Percentiles rank a stretch among this genome's conserved stretches.
phyloP scores from a whole-genome alignment of 1,140 invertebrate genomes.

The Penaeus indicus region DNA sequence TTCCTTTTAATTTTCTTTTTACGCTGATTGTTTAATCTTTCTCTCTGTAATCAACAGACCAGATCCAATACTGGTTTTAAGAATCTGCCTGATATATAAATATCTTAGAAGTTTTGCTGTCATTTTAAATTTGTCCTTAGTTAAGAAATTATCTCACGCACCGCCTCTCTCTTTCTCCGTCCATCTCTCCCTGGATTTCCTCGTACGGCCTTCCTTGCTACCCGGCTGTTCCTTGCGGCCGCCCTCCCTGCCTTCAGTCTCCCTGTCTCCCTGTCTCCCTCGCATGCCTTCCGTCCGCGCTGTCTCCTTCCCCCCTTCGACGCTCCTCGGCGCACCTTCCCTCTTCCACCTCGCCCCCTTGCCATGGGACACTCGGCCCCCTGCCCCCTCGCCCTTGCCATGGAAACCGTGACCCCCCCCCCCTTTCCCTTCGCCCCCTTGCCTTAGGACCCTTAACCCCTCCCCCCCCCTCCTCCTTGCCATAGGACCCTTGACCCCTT shows the following conservation, averaged over 20 bases:
- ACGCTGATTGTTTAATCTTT: background rate
- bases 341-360: background rate
- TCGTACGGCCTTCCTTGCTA: too few species aligned
- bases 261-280: background rate
- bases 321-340: background rate
- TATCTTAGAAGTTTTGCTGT: background rate
- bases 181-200: background rate
- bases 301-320: background rate
- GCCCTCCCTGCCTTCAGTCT: background rate
- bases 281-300: background rate
- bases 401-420: background rate
- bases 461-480: background rate
- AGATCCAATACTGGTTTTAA: too few species aligned
- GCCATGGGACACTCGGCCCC: background rate
- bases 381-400: background rate
- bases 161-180: background rate
- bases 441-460: background rate
- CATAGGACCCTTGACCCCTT: background rate
- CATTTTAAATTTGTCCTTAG: background rate
- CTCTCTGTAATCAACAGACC: too few species aligned
- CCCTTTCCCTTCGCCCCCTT: constrained; percentile 5
- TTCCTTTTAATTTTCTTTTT: background rate
- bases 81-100: too few species aligned
- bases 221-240: background rate
- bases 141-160: background rate